Evolutionary conservation across 2,888 invertebrate species (phyloP).

Genomic region (Drosophila trichaetosa): DNA sequence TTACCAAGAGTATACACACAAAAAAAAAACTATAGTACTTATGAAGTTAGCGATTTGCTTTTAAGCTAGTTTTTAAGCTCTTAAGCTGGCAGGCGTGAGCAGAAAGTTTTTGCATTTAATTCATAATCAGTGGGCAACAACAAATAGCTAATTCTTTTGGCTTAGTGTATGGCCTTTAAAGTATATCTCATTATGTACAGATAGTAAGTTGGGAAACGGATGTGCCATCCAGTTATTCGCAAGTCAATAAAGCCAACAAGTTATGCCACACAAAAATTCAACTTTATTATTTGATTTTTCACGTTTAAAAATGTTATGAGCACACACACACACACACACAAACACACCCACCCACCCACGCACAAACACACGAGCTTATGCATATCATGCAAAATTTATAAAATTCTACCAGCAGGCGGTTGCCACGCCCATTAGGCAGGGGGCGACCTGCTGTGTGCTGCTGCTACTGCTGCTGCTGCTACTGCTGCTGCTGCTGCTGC

Average conservation of each 20-base stretch:
- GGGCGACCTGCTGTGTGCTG: conserved; percentile 7
- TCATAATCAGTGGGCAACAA: not conserved
- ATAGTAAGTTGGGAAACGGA: not conserved
- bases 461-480: not conserved
- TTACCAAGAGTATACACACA: not conserved
- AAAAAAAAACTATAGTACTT: not conserved
- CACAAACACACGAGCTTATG: conserved; percentile 22
- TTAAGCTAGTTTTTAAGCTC: not conserved
- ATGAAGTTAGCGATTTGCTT: not conserved
- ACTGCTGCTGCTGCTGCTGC: not conserved
- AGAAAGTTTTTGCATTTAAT: not conserved
- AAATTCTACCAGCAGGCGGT: conserved; percentile 45
- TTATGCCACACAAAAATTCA: conserved; percentile 7
- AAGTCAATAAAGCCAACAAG: conserved; percentile 1
- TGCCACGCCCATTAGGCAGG: conserved; percentile 15
- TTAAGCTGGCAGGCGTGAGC: not conserved
- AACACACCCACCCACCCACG: conserved; percentile 10
- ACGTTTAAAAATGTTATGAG: conserved; percentile 38
- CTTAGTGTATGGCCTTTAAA: not conserved
- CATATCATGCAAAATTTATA: conserved; percentile 52
- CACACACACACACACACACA: conserved; percentile 1
- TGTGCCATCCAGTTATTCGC: conserved; percentile 1
- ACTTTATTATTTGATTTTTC: conserved; percentile 14
- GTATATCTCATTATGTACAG: not conserved
- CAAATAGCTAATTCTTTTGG: not conserved